Conservation (phyloP, 2,797 vertebrate genomes). For the Dallia pectoralis region DNA sequence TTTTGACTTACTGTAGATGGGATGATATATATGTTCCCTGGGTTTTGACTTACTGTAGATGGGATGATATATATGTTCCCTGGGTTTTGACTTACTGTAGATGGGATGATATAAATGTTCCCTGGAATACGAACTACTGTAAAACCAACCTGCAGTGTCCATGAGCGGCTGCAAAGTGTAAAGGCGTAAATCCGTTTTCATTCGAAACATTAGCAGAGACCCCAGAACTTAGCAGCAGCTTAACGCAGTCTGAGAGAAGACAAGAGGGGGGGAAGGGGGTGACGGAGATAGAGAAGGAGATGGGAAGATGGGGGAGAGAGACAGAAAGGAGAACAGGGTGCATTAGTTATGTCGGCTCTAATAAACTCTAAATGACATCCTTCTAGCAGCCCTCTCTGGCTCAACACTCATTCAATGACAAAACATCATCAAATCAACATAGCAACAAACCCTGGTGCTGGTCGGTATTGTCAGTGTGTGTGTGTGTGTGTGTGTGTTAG, state of each 20-base stretch:
- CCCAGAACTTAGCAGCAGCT: slow-evolving; percentile 91
- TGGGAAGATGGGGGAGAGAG: background rate
- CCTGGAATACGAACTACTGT: too few relatives aligned
- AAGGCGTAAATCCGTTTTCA: slow-evolving; percentile 89
- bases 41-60: too few relatives aligned
- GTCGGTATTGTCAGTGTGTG: background rate
- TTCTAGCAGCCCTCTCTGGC: slow-evolving; percentile 30
- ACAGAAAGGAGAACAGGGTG: background rate
- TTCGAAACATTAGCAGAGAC: slow-evolving; percentile 83
- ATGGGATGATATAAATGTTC: too few relatives aligned
- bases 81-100: too few relatives aligned
- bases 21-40: too few relatives aligned
- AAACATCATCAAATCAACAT: slow-evolving; percentile 34
- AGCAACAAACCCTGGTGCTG: slow-evolving; percentile 20
- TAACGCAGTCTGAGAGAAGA: slow-evolving; percentile 83
- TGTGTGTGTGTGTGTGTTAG: background rate
- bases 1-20: too few relatives aligned
- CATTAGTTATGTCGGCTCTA: background rate
- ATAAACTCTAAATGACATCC: background rate
- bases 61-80: too few relatives aligned
- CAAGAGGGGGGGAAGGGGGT: background rate
- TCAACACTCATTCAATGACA: slow-evolving; percentile 25
- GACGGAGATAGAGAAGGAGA: background rate
- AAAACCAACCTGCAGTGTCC: slow-evolving; percentile 89
- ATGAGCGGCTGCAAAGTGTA: slow-evolving; percentile 87